Conservation (phyloP, 2,797 vertebrate species). For the Myotis pilosus region DNA sequence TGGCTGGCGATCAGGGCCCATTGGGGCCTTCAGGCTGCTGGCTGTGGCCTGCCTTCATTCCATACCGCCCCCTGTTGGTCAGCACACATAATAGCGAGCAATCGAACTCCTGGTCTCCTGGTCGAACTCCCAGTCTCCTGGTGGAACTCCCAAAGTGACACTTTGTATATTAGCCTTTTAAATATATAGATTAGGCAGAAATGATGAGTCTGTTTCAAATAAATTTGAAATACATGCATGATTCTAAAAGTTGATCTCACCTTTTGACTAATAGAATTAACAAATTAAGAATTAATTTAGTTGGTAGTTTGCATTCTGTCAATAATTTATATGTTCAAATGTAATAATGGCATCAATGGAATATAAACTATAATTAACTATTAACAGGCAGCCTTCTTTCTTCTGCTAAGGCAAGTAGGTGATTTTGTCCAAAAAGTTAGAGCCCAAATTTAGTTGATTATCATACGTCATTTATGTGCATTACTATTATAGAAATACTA, state of each 20-base stretch:
- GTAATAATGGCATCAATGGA: not conserved
- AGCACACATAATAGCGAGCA: too few species aligned
- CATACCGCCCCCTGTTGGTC: too few species aligned
- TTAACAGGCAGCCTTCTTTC: not conserved
- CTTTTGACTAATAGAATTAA: conserved; percentile 14
- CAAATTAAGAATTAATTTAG: conserved; percentile 25
- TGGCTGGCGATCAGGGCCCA: fast-evolving
- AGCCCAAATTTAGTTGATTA: conserved; percentile 13
- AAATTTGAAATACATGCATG: conserved; percentile 17
- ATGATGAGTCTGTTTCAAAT: not conserved
- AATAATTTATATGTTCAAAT: not conserved
- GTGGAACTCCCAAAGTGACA: too few species aligned
- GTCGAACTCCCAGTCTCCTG: too few species aligned
- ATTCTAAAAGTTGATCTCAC: not conserved
- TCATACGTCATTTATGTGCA: not conserved
- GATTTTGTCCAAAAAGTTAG: conserved; percentile 17
- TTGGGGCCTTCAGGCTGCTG: fast-evolving
- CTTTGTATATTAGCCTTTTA: too few species aligned
- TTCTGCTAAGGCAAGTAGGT: not conserved
- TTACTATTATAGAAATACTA: not conserved
- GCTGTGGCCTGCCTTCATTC: too few species aligned
- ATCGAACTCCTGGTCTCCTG: too few species aligned
- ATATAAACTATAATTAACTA: not conserved
- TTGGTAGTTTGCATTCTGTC: not conserved
- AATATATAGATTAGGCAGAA: not conserved